phyloP scores from a whole-genome alignment of 2,888 invertebrate species.

The Diploptera punctata region DNA sequence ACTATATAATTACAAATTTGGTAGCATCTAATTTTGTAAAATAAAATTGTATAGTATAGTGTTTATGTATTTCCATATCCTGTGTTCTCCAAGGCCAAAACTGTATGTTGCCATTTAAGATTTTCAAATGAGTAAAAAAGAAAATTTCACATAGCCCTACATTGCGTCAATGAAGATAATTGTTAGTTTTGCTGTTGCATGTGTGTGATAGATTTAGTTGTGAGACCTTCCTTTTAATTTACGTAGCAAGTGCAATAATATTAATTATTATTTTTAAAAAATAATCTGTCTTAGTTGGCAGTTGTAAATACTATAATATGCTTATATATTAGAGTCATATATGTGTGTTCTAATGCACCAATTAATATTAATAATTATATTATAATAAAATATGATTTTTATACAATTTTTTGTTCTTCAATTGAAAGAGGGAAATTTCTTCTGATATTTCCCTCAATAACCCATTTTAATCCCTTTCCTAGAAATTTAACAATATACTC shows the following conservation, averaged over 20 bases:
- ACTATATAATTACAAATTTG: no score
- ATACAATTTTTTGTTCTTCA: no score
- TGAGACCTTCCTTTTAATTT: background rate
- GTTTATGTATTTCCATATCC: no score
- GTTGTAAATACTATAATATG: background rate
- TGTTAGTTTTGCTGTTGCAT: constrained; percentile 11
- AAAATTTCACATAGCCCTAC: constrained; percentile 22
- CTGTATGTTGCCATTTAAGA: background rate
- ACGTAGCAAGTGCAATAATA: background rate
- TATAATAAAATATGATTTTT: constrained; percentile 13
- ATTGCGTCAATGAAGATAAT: constrained; percentile 14
- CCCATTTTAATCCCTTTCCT: no score
- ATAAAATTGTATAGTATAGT: no score
- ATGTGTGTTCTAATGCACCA: background rate
- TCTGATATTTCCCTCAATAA: no score
- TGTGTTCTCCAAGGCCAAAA: background rate
- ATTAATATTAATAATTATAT: background rate
- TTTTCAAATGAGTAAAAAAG: no score
- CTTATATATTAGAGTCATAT: constrained; percentile 11
- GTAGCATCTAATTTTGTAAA: no score
- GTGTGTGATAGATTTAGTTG: background rate
- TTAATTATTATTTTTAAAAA: constrained; percentile 2
- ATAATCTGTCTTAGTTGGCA: background rate
- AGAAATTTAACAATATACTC: no score
- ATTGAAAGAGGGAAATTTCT: no score